Conservation (phyloP, 2,797 vertebrate species). For the Neostethus bicornis region DNA sequence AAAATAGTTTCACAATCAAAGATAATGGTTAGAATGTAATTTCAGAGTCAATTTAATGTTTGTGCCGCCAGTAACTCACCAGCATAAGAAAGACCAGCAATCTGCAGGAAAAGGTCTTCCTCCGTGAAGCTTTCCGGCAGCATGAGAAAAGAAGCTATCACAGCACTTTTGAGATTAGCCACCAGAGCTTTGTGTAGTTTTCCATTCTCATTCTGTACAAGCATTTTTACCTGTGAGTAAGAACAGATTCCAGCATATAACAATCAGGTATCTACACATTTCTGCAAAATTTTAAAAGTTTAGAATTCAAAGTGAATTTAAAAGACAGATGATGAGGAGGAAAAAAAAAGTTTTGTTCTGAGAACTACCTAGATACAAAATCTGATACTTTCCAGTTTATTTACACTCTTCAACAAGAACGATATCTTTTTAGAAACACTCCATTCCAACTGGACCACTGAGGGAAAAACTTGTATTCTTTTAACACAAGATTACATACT, state of each 20-base stretch:
- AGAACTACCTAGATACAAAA: background rate
- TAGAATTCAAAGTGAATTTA: background rate
- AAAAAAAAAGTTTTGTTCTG: too few species aligned
- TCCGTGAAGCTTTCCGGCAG: slow-evolving; percentile 93
- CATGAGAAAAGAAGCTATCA: slow-evolving; percentile 93
- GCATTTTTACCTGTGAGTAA: slow-evolving; percentile 86
- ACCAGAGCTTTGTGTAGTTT: slow-evolving; percentile 84
- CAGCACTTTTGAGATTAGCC: slow-evolving; percentile 90
- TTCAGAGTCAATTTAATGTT: background rate
- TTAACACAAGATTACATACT: slow-evolving; percentile 16
- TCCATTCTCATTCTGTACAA: slow-evolving; percentile 85
- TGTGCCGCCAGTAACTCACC: slow-evolving; percentile 70
- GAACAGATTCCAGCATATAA: background rate
- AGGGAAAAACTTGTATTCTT: background rate
- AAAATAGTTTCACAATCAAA: background rate
- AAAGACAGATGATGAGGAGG: background rate
- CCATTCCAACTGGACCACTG: too few species aligned
- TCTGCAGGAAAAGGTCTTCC: slow-evolving; percentile 91
- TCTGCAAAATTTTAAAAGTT: background rate
- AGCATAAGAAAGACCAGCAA: slow-evolving; percentile 92
- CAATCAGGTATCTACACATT: background rate
- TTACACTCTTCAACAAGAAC: too few species aligned
- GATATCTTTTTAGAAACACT: too few species aligned
- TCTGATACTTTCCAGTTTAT: background rate
- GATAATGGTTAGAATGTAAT: background rate